Evolutionary conservation across 2,113 vertebrate species (phyloP).

Genomic region (Lathamus discolor): DNA sequence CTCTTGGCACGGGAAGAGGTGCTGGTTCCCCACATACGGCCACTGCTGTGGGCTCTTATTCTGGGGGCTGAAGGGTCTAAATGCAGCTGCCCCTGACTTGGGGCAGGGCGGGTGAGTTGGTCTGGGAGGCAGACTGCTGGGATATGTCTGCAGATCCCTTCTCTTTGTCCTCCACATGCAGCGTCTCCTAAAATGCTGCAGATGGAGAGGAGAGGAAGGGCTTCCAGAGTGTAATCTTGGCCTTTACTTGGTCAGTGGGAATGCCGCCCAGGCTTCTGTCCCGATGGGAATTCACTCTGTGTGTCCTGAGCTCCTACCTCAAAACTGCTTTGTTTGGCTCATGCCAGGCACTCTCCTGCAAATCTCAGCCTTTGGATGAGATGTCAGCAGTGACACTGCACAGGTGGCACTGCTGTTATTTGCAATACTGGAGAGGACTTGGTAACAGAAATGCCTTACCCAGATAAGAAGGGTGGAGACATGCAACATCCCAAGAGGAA

Average conservation of each 20-base stretch:
- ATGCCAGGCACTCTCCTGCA: background rate
- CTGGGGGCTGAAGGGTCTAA: background rate
- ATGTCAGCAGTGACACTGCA: background rate
- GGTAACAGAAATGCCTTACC: background rate
- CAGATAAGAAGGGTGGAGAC: background rate
- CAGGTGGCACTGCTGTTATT: background rate
- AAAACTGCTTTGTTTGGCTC: background rate
- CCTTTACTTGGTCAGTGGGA: background rate
- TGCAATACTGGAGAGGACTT: rapidly evolving
- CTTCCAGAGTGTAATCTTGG: background rate
- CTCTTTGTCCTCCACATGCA: background rate
- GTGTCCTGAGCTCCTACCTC: background rate
- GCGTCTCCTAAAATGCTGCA: background rate
- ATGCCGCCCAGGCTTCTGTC: conserved; percentile 4
- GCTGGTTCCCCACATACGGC: background rate
- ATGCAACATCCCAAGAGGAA: background rate
- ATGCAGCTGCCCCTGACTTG: rapidly evolving
- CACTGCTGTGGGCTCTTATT: background rate
- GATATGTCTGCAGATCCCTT: background rate
- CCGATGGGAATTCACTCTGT: background rate
- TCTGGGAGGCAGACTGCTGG: background rate
- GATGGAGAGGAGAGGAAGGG: background rate
- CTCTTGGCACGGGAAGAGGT: rapidly evolving
- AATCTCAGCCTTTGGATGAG: background rate
- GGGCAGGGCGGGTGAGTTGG: background rate